Conservation (phyloP, 2,888 invertebrate genomes). For the Brassicogethes aeneus region DNA sequence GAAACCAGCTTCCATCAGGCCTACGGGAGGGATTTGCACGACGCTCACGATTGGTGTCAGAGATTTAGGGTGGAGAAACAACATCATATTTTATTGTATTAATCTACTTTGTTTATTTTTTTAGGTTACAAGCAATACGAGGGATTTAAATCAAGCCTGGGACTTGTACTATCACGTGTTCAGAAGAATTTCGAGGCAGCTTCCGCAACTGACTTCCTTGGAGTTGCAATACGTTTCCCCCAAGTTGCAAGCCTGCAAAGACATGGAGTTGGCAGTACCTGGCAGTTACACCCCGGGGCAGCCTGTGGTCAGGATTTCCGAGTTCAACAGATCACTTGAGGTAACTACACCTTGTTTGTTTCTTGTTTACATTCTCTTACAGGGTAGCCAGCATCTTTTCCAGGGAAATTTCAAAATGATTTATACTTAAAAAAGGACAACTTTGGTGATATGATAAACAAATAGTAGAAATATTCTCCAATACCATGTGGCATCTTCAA, state of each 20-base stretch:
- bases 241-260: constrained; percentile 77
- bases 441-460: too few species aligned
- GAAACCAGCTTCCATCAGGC: constrained; percentile 96
- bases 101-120: constrained; percentile 26
- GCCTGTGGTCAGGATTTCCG: constrained; percentile 78
- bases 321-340: constrained; percentile 85
- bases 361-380: constrained; percentile 1
- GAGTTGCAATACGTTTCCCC: constrained; percentile 96
- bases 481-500: too few species aligned
- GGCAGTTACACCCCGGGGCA: constrained; percentile 95
- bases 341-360: too few species aligned
- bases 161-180: constrained; percentile 99
- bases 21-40: constrained; percentile 87
- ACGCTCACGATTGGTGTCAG: constrained; percentile 94
- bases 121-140: constrained; percentile 69
- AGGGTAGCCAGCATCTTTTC: too few species aligned
- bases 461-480: too few species aligned
- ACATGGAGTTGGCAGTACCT: constrained; percentile 93
- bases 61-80: constrained; percentile 71
- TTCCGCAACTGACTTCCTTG: constrained; percentile 83
- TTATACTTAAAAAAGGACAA: too few species aligned
- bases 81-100: too few species aligned
- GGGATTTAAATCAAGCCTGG: constrained; percentile 98
- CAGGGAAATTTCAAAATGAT: too few species aligned
- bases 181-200: constrained; percentile 88